Base-by-base conservation (phyloP, 2,888 invertebrate species). In the Dyspetes luteomarginatus region DNA sequence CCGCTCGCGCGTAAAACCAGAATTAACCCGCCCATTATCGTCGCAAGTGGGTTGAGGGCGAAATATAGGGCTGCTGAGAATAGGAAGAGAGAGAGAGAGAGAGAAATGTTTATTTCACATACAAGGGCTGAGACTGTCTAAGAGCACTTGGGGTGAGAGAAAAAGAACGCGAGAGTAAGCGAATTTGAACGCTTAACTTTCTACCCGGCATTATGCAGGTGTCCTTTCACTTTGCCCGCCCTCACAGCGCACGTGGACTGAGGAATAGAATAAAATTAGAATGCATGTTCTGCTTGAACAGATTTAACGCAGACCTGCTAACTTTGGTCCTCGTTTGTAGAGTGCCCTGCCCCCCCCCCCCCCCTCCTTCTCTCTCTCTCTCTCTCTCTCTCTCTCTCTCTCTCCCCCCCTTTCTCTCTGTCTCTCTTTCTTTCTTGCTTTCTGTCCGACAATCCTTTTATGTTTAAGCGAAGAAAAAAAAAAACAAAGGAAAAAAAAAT, bases 91-190 rank as follows among this genome's bases (percentile, higher is more conserved):
- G 58, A 71, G 64, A 60, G 24, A 55, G 69, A 26, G 19, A 22
- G 48, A 41, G 73, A 65, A 28, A 69, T 41, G 52, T 84, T 84
- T 81, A 84, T 82, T 84, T 84, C 84, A 82, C 84, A 81, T 82
- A 72, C 65, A 78, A 79, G 77, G 82, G 76, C 85, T 85, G 83
- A 84, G 85, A 83, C 82, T 75, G 82, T 84, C 84, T 84, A 83
- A 68, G 62, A 86, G 85, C 80, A 69, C 78, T 82, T 74, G 65
- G 76, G 68, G 72, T 12, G 60, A 52, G 52, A 62, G 45, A 56
- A 17, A 52, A 22, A 62, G 58, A 24, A 28, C 12, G n/a, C 9
- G 45, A 50, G 60, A 67, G 19, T 22, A 28, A 12, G 24, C 24
- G 67, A 72, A 52, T 73, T 75, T 43, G 45, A 52, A 76, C 82